Base-by-base conservation (phyloP, 2,888 invertebrate genomes). In the Eupithecia pulchellata region DNA sequence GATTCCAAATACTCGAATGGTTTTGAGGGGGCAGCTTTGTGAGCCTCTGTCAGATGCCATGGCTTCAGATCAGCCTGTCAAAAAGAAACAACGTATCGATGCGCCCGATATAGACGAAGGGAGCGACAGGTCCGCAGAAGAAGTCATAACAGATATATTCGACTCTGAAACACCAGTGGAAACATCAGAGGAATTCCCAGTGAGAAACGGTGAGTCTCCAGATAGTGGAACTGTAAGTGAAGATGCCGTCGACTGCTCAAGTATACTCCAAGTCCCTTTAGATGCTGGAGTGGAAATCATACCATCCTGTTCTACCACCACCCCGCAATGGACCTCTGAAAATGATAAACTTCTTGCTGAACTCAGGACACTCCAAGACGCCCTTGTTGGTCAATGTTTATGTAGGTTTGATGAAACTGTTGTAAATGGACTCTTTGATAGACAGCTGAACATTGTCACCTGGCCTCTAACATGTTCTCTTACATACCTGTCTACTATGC, bases 41-140 rank as follows among this genome's bases (percentile, higher is more conserved):
- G 85, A 86, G 88, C 91, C 92, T 88, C 91, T 92, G 89, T 89
- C 93, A 88, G 91, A 94, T 91, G 94, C 91, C 82, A 97, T 97
- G 96, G 96, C 95, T 85, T 96, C 96, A 80, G 97, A 97, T 91
- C 97, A 97, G 92, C 98, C 98, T 79, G 96, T 97, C 81, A 97
- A 97, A 88, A 98, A 98, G 94, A 96, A 97, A 87, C 96, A 97
- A 86, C 96, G 97, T 84, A 96, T 97, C 79, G 96, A 96, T 79
- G 95, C 95, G 11, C 95, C 95, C 13, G 95, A 95, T 75, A 95
- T 95, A 64, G 96, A 96, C 76, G 95, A 95, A 75, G 89, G 86
- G 34, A 90, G 91, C 66, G 94, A 94, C 72, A 91, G 93, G 67
- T 95, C 95, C 67, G 89, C 94, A 29, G 95, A 95, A 72, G 94